Conservation (phyloP, 2,888 invertebrate species). For the Drosophila atripex region DNA sequence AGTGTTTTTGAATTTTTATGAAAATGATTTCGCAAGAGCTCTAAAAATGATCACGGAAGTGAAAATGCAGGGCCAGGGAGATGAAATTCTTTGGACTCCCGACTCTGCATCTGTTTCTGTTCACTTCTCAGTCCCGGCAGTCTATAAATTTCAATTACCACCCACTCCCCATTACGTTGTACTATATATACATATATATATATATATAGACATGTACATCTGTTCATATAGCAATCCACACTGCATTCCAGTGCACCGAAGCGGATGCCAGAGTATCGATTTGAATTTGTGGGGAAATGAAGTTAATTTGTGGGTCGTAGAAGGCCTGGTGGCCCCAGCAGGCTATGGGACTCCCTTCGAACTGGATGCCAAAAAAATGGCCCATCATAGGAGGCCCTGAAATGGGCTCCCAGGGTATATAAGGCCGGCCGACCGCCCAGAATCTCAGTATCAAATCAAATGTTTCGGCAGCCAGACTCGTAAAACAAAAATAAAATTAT, state of each 20-base stretch:
- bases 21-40: conserved; percentile 17
- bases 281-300: conserved; percentile 10
- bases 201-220: too few species aligned
- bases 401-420: not conserved
- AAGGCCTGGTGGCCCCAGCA: too few species aligned
- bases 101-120: conserved; percentile 5
- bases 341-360: not conserved
- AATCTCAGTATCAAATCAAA: not conserved
- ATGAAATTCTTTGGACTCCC: not conserved
- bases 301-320: not conserved
- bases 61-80: not conserved
- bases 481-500: not conserved
- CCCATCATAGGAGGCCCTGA: not conserved
- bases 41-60: conserved; percentile 12
- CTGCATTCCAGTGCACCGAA: conserved; percentile 20
- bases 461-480: not conserved
- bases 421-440: not conserved
- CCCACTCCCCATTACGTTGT: conserved; percentile 17
- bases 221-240: conserved; percentile 43
- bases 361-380: not conserved
- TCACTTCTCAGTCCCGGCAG: conserved; percentile 37
- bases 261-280: conserved; percentile 17
- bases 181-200: too few species aligned
- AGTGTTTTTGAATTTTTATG: not conserved
- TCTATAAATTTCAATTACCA: conserved; percentile 73